Conservation (phyloP, 2,797 vertebrate genomes). For the Paramormyrops hopkinsi region DNA sequence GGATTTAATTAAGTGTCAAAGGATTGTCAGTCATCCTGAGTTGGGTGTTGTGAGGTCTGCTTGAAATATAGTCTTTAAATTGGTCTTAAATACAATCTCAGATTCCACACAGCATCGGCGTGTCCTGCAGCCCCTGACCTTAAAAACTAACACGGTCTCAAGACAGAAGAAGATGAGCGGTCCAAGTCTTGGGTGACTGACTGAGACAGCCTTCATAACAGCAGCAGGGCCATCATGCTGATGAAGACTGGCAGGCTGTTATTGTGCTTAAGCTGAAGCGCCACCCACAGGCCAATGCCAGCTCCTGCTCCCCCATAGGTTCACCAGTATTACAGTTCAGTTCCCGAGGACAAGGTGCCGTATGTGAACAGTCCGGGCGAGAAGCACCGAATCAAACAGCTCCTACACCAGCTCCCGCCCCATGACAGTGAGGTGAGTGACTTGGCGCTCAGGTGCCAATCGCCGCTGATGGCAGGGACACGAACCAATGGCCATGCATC, state of each 20-base stretch:
- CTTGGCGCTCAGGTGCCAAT: background rate
- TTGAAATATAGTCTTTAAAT: slow-evolving; percentile 2
- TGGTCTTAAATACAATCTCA: background rate
- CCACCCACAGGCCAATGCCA: background rate
- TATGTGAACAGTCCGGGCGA: slow-evolving; percentile 97
- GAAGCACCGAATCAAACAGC: slow-evolving; percentile 91
- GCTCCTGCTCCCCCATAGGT: slow-evolving; percentile 62
- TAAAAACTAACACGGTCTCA: background rate
- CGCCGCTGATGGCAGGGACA: background rate
- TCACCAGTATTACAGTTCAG: slow-evolving; percentile 95
- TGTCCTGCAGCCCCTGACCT: background rate
- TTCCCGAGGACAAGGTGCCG: slow-evolving; percentile 95
- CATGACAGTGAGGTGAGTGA: slow-evolving; percentile 92
- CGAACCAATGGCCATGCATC: background rate
- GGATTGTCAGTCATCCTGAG: background rate
- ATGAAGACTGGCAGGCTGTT: background rate
- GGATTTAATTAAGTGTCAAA: slow-evolving; percentile 10
- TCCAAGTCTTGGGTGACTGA: background rate
- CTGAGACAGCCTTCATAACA: background rate
- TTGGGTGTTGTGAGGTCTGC: background rate
- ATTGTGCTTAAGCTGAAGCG: slow-evolving; percentile 9
- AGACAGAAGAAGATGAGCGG: background rate
- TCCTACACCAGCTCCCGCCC: slow-evolving; percentile 90
- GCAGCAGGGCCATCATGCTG: background rate
- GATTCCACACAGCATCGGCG: background rate